Percentiles rank a stretch among this genome's conserved stretches.
These are phyloP conservation scores for Emydura subglobosa DNA, from an alignment of 2,113 vertebrate species.

Conservation along the genomic window DNA sequence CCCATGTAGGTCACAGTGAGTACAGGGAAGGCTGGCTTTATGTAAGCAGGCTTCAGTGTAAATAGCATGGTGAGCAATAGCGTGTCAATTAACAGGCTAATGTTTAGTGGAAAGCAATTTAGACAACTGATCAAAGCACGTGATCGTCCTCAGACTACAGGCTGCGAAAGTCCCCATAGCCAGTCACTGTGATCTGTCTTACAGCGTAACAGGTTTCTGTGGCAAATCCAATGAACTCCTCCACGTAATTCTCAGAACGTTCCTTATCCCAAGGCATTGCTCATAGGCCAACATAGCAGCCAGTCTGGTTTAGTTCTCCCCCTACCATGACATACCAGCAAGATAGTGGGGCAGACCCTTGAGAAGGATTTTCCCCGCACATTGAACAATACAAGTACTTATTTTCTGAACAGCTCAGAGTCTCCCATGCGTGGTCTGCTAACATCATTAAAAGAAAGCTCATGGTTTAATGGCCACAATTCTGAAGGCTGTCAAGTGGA, in stretches of 20 bases:
- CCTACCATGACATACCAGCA: neutral
- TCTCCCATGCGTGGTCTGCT: accelerated
- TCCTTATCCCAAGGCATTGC: accelerated
- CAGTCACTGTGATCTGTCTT: accelerated
- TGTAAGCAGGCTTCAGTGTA: accelerated
- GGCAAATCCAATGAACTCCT: neutral
- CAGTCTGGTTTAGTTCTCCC: neutral
- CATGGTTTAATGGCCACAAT: neutral
- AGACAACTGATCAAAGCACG: neutral
- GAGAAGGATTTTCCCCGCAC: accelerated
- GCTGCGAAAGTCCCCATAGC: accelerated
- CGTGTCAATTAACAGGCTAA: neutral
- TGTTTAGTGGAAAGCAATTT: neutral
- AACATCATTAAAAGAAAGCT: neutral
- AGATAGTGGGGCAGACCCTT: neutral
- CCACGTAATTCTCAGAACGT: accelerated
- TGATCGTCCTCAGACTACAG: neutral
- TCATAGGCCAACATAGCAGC: neutral
- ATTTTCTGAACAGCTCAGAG: neutral
- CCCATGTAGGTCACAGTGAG: accelerated
- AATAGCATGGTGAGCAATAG: accelerated
- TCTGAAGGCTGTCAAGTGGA: neutral
- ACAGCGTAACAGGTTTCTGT: accelerated
- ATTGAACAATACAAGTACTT: accelerated
- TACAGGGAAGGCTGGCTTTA: neutral